Evolutionary conservation across 2,113 vertebrate species (phyloP), one percentile per base, ranked within the genome.

Genomic region (Corythoichthys intestinalis): DNA sequence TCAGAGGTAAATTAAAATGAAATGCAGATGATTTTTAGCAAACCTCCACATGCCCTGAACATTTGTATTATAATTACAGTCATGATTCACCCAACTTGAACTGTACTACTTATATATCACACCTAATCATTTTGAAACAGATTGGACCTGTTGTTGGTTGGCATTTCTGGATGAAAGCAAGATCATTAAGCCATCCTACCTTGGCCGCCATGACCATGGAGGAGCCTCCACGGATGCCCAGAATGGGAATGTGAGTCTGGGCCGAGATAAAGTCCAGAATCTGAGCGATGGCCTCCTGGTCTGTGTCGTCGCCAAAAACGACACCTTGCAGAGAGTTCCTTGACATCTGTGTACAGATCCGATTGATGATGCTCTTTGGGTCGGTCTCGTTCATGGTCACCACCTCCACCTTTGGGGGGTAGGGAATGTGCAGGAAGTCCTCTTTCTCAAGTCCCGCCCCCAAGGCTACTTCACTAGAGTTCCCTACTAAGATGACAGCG

Each of bases 151-250:
- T 35, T 15, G 56, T 28, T 17, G 12, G 12, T 49, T 49, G 47
- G 11, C 12, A 13, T 13, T 56, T n/a, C 8, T 8, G 28, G 34
- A 37, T 14, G 12, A 54, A 28, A 35, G 4, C 12, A 12, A 57
- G 34, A 9, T 56, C 3, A 12, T 9, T 44, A 65, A 57, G 3
- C 14, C 56, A 39, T 74, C 87, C 68, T 97, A 99, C 97, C 97
- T 98, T 99, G 76, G 98, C 96, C 69, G 95, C 96, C 97, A 99
- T 99, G 78, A 99, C 96, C 97, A 99, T 98, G 74, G 97, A 95
- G 73, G 97, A 98, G 56, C 97, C 97, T 70, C 97, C 97, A 6
- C 98, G 94, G 91, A 99, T 99, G 74, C 97, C 97, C 87, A 99
- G 92, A 85, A 99, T 98, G 75, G 97, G 97, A 77, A 97, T 95